Evolutionary conservation across 2,888 invertebrate species (phyloP), one percentile per base, ranked within the genome.

Genomic region (Dorcus parallelipipedus): DNA sequence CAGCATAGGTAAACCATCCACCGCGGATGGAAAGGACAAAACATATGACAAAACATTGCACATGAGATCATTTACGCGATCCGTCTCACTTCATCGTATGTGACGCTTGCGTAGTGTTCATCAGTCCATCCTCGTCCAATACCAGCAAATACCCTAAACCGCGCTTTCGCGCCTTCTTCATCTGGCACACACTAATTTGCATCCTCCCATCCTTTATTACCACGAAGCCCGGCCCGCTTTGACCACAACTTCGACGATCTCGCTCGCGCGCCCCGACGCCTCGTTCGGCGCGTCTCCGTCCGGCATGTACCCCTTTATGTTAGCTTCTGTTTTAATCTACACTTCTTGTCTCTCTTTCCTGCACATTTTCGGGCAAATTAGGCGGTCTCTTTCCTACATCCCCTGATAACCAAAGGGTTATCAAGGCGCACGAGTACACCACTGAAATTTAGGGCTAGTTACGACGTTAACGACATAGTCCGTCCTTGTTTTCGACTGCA

Each of bases 151-250:
- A 81, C 82, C 82, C 83, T 82, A 83, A 77, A 76, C 77, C 76
- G 74, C 83, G 82, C 64, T 72, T 65, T 72, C 65, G 65, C 64
- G 67, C 71, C 72, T 67, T 74, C 77, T 74, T 73, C 71, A 67
- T 77, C 71, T 64, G 65, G 66, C 74, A 67, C 70, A 80, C 81
- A 81, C 81, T 81, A 83, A 83, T 83, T 82, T 81, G 81, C 82
- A 83, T 84, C 82, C 82, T 81, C 82, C 83, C 80, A 81, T 85
- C 84, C 84, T 84, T 83, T 83, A 82, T 83, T 82, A 82, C 82
- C 82, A 82, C 82, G 81, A 83, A 81, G 84, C 85, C 85, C 85
- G 81, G 82, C 85, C 85, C 84, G 83, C 83, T 80, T 79, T 80
- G 82, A 85, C 86, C 86, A 82, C 86, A 85, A 84, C 84, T 82